phyloP scores from a whole-genome alignment of 2,113 vertebrate species.

The Cnemophilus loriae region DNA sequence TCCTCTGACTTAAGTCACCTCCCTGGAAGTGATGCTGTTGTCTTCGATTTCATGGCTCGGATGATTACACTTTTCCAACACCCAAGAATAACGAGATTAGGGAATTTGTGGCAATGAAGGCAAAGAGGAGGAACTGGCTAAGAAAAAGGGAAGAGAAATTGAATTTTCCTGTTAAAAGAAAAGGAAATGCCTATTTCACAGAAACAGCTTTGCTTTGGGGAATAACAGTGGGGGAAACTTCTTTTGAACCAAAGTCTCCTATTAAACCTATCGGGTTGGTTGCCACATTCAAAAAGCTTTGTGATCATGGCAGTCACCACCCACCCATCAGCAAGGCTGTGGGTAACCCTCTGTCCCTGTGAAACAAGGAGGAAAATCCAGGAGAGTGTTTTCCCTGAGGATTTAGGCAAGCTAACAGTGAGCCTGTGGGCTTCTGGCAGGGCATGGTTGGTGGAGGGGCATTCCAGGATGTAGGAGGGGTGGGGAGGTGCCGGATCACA shows the following conservation, averaged over 20 bases:
- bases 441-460: accelerated
- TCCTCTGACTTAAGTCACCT: conserved; percentile 28
- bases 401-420: not conserved
- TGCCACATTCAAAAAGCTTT: not conserved
- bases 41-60: conserved; percentile 54
- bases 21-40: conserved; percentile 43
- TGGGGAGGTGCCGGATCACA: not conserved
- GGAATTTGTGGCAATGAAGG: conserved; percentile 32
- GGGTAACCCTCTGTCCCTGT: not conserved
- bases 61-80: conserved; percentile 38
- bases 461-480: not conserved
- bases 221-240: not conserved
- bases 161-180: conserved; percentile 12
- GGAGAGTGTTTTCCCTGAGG: not conserved
- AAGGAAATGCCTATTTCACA: not conserved
- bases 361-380: not conserved
- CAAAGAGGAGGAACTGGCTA: not conserved
- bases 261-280: not conserved
- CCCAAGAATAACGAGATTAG: conserved; percentile 62
- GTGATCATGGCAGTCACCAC: not conserved
- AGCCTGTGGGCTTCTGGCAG: not conserved
- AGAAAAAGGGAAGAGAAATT: conserved; percentile 6
- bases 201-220: not conserved
- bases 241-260: not conserved
- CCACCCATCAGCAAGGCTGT: not conserved